These are phyloP conservation scores for Chelon auratus DNA, from an alignment of 2,797 vertebrate species.

Conservation along the genomic window DNA sequence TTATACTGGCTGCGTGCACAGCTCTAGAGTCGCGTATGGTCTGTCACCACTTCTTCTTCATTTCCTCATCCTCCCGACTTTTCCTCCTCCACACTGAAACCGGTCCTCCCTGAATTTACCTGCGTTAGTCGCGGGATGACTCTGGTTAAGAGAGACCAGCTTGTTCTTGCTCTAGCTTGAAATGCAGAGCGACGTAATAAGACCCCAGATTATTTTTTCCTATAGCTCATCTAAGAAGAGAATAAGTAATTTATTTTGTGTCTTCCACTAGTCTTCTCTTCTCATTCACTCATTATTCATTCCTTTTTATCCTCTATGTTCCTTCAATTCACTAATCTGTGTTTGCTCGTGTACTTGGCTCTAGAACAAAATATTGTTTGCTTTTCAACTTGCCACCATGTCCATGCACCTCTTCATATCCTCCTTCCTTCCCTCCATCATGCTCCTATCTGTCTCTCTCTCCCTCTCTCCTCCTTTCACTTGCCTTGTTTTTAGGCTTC, in stretches of 20 bases:
- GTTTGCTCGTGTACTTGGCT: slow-evolving; percentile 2
- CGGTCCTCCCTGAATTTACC: neutral
- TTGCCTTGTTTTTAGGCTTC: slow-evolving; percentile 29
- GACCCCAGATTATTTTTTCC: too few species aligned
- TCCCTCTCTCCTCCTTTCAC: slow-evolving; percentile 6
- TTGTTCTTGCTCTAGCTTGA: neutral
- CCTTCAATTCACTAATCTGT: slow-evolving; percentile 7
- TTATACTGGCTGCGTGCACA: too few species aligned
- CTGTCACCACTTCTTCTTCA: too few species aligned
- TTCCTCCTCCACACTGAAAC: neutral
- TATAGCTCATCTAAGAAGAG: too few species aligned
- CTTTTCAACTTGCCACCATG: slow-evolving; percentile 30
- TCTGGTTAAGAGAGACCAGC: neutral
- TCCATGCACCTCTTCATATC: slow-evolving; percentile 7
- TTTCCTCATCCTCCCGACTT: too few species aligned
- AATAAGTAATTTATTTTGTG: too few species aligned
- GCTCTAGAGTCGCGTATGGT: too few species aligned
- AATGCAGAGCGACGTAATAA: too few species aligned
- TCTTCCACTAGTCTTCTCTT: neutral
- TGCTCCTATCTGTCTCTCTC: slow-evolving; percentile 34
- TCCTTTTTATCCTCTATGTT: slow-evolving; percentile 8
- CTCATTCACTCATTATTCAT: neutral
- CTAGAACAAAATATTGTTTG: slow-evolving; percentile 34
- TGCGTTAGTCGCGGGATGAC: neutral
- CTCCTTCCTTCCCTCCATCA: slow-evolving; percentile 7